Evolutionary conservation across 2,113 vertebrate genomes (phyloP).

Genomic region (Andinoacara biseriatus): DNA sequence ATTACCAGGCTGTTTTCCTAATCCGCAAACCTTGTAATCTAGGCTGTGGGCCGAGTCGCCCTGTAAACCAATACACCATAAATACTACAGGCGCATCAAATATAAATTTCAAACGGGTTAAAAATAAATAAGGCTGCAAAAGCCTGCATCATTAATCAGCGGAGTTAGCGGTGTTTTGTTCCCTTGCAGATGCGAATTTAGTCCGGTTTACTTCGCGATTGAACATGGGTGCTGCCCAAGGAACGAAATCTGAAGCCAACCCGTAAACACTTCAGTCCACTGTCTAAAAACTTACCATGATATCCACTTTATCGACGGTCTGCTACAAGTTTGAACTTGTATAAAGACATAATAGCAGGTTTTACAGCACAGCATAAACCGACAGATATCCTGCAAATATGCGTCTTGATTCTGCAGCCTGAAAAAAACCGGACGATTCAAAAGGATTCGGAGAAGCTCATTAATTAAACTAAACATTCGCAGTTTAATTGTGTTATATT

Average conservation of each 20-base stretch:
- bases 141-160: slow-evolving; percentile 62
- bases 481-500: background rate
- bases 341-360: background rate
- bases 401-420: background rate
- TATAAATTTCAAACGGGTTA: slow-evolving; percentile 76
- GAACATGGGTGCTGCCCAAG: slow-evolving; percentile 45
- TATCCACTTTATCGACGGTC: background rate
- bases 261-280: slow-evolving; percentile 3
- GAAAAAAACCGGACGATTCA: background rate
- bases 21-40: slow-evolving; percentile 12
- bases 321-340: background rate
- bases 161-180: slow-evolving; percentile 58
- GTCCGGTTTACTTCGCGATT: slow-evolving; percentile 22
- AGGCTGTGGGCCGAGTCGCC: background rate
- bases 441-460: background rate
- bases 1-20: slow-evolving; percentile 22
- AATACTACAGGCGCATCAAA: slow-evolving; percentile 73
- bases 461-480: background rate
- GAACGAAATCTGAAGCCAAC: slow-evolving; percentile 35
- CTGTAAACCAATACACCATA: slow-evolving; percentile 66
- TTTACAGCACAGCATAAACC: background rate
- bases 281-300: slow-evolving; percentile 18
- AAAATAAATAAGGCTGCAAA: slow-evolving; percentile 74
- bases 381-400: background rate
- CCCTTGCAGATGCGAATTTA: slow-evolving; percentile 37